Evolutionary conservation across 2,797 vertebrate species (phyloP).

Genomic region (Cuculus canorus): DNA sequence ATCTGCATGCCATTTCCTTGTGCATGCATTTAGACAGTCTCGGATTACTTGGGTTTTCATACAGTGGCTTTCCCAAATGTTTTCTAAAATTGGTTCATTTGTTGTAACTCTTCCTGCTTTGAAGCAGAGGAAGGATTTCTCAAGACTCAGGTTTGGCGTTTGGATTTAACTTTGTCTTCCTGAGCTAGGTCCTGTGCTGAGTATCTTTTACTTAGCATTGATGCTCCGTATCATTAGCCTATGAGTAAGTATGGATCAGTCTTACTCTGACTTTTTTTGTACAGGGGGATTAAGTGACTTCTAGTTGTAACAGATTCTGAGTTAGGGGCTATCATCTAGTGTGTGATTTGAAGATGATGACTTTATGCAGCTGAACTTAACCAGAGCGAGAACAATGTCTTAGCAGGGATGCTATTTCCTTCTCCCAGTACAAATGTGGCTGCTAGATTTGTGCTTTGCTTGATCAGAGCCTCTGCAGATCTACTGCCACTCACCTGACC

Average conservation of each 20-base stretch:
- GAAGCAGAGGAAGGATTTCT: background rate
- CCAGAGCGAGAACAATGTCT: slow-evolving; percentile 22
- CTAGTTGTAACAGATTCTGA: background rate
- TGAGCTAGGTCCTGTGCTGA: background rate
- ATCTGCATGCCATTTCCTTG: background rate
- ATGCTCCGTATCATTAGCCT: background rate
- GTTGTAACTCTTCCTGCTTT: background rate
- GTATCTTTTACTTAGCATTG: background rate
- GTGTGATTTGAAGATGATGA: background rate
- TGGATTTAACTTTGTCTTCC: background rate
- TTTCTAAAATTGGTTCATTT: background rate
- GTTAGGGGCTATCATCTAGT: background rate
- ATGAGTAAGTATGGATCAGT: background rate
- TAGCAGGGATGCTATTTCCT: background rate
- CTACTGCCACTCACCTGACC: background rate
- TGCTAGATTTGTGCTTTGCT: background rate
- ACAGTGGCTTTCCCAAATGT: background rate
- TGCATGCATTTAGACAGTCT: background rate
- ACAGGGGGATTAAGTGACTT: background rate
- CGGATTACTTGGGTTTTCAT: background rate
- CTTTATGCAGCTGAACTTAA: slow-evolving; percentile 2
- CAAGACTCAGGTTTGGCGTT: background rate
- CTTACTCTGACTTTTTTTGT: background rate
- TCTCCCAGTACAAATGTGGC: background rate
- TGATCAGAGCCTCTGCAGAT: slow-evolving; percentile 3